Base-by-base conservation (phyloP, 1,140 invertebrate species). In the Aphaenogaster rudis region DNA sequence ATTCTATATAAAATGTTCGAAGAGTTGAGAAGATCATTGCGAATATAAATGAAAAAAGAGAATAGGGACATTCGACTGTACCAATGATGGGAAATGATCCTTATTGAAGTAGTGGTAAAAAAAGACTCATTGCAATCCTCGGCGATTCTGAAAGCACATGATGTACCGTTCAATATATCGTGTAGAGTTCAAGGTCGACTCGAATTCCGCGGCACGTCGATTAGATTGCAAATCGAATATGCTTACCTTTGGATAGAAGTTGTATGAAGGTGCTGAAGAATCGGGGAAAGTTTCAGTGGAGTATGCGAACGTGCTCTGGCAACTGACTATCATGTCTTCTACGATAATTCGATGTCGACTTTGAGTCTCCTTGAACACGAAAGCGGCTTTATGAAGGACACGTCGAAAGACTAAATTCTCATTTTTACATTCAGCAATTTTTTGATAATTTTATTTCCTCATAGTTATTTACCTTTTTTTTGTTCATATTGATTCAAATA, bases 141-240 rank as follows among this genome's bases (percentile, higher is more conserved):
- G 33, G 45, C n/a, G 48, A 42, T 66, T 28, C 9, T 15, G n/a
- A 57, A 59, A 72, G 39, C 67, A 4, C 66, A 45, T 33, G 28
- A 52, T 66, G 36, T 59, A 45, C 33, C 42, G 28, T 36, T 48
- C 42, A 7, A 84, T 45, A 59, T 74, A 74, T 84, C 67, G 11
- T 48, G 7, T 17, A 42, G 84, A 86, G 61, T 86, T 67, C 76
- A 86, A 86, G 59, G 74, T 79, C 50, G 61, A 66, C 6, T 78
- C 33, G 28, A 76, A 61, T 77, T n/a, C 13, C 17, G 36, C n/a
- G 4, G 59, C 74, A 78, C 15, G 63, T 86, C 74, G 74, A 86
- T 86, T 76, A 80, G 74, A 66, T 42, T 80, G 48, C 48, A 64
- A 86, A 86, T 86, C 76, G 84, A 79, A 86, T 86, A 86, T 86